These are phyloP conservation scores for Pararge aegeria DNA, from an alignment of 1,140 invertebrate genomes.

Conservation along the genomic window DNA sequence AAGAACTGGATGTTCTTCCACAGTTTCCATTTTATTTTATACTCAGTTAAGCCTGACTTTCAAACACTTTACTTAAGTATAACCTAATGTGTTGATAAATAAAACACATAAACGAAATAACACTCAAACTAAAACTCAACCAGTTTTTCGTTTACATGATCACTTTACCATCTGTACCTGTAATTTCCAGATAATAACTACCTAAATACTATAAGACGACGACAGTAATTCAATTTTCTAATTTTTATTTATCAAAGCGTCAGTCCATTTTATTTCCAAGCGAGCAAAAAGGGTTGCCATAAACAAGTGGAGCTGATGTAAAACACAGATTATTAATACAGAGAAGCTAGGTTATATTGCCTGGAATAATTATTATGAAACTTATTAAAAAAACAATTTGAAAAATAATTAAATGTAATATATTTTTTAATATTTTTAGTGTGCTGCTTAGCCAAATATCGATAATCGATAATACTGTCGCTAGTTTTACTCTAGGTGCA, in stretches of 20 bases:
- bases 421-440: no score
- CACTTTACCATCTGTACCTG: neutral
- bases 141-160: constrained; percentile 33
- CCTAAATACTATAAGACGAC: neutral
- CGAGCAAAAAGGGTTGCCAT: constrained; percentile 30
- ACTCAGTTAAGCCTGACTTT: neutral
- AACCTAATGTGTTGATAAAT: constrained; percentile 57
- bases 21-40: constrained; percentile 53
- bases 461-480: no score
- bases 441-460: no score
- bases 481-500: no score
- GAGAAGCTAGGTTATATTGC: no score
- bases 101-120: constrained; percentile 54
- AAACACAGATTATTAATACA: no score
- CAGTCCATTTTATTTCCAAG: constrained; percentile 38
- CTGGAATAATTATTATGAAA: no score
- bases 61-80: constrained; percentile 22
- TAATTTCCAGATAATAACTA: neutral
- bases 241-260: constrained; percentile 42
- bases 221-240: constrained; percentile 23
- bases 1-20: constrained; percentile 44
- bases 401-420: no score
- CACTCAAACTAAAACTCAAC: constrained; percentile 9
- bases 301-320: no score
- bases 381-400: no score